Conservation (phyloP, 2,888 invertebrate species). For the Cylindroiulus punctatus region DNA sequence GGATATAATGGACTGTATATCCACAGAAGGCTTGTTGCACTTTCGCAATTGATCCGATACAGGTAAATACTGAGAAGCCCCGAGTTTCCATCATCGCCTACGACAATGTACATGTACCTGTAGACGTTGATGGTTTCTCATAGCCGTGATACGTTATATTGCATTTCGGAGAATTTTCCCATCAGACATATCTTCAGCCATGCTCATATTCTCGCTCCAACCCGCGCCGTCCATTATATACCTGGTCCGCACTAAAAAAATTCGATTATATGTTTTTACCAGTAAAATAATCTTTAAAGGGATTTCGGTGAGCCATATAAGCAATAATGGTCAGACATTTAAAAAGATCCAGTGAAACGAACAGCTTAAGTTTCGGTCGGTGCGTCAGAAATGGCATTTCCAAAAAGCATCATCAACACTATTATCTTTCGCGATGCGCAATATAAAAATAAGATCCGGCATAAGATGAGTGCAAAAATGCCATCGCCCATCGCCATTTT, state of each 20-base stretch:
- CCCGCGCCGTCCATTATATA: neutral
- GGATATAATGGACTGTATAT: no score
- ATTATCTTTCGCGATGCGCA: constrained; percentile 12
- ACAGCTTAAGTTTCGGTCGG: neutral
- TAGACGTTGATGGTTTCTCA: no score
- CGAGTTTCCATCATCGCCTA: no score
- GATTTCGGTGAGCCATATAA: constrained; percentile 23
- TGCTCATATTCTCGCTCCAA: neutral
- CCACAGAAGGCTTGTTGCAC: no score
- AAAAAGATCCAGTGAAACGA: constrained; percentile 29
- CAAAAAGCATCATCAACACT: constrained; percentile 42
- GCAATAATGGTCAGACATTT: constrained; percentile 42
- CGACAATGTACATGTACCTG: no score
- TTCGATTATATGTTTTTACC: constrained; percentile 30
- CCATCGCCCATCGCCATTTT: constrained; percentile 25
- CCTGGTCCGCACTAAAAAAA: constrained; percentile 9
- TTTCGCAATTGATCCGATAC: no score
- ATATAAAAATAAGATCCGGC: constrained; percentile 34
- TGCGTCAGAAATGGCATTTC: constrained; percentile 25
- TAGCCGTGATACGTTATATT: neutral
- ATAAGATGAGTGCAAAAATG: constrained; percentile 22
- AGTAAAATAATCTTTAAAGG: constrained; percentile 42
- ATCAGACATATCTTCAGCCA: constrained; percentile 3
- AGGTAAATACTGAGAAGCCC: no score
- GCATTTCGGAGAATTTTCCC: neutral